Conservation (phyloP, 2,888 invertebrate species). For the Folsomia candida region DNA sequence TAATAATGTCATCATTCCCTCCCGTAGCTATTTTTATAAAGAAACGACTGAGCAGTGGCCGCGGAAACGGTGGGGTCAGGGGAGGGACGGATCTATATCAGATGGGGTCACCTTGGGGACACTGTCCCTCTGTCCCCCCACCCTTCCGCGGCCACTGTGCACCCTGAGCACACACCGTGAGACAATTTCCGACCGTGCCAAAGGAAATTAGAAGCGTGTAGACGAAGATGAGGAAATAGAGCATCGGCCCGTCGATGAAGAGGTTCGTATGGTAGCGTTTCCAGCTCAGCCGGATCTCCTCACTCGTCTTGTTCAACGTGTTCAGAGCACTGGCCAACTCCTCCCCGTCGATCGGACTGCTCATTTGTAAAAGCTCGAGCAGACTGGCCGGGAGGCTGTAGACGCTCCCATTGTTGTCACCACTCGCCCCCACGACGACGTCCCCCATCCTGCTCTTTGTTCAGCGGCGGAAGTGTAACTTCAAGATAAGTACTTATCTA, state of each 20-base stretch:
- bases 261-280: constrained; percentile 59
- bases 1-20: too few species aligned
- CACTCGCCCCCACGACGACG: too few species aligned
- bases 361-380: neutral
- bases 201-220: constrained; percentile 74
- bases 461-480: too few species aligned
- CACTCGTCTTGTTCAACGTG: neutral
- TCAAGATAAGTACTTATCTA: too few species aligned
- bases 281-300: constrained; percentile 2
- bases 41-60: too few species aligned
- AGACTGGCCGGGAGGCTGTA: neutral
- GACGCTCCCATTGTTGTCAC: neutral
- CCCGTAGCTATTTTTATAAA: too few species aligned
- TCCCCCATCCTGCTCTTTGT: too few species aligned
- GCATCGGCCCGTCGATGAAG: constrained; percentile 68
- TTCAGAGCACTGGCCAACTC: neutral
- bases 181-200: constrained; percentile 79
- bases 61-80: too few species aligned
- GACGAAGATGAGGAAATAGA: constrained; percentile 66
- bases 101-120: too few species aligned
- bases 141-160: too few species aligned
- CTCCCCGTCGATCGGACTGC: neutral
- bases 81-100: too few species aligned
- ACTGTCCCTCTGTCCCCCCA: too few species aligned
- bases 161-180: constrained; percentile 65